Base-by-base conservation (phyloP, 2,113 vertebrate genomes). In the Ailurus styani region DNA sequence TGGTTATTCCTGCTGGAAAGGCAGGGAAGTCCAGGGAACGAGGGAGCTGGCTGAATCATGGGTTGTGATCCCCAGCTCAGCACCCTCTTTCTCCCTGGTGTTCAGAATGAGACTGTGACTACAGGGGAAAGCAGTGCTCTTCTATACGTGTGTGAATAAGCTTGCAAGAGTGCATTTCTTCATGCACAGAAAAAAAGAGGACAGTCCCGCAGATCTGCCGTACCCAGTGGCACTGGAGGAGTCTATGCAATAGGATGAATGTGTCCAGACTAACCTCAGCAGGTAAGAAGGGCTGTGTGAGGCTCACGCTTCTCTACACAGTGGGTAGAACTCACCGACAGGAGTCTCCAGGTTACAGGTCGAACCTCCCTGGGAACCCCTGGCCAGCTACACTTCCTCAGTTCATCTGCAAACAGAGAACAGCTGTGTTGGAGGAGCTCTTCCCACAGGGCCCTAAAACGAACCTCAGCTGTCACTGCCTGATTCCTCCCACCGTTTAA, bases 301-400 rank as follows among this genome's bases (percentile, higher is more conserved):
- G 83, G 72, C 75, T 73, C 82, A 92, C 1, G 21, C 37, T 87
- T 72, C 92, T 81, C 96, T 37, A 57, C 82, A 23, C n/a, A 72
- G 97, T 9, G 66, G 81, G 78, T 0, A 52, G 92, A 90, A 98
- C 99, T 99, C 97, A 99, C 99, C 98, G 99, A 99, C 88, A 99
- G 99, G 66, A 99, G 99, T 95, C 99, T 99, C 99, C 99, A 99
- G 0, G 99, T 99, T 98, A 99, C 98, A 0, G 99, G 99, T 10
- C 99, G 99, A 42, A 99, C 99, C 95, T 99, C 99, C 91, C 99
- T 98, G 54, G 99, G 99, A 94, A 99, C 99, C 1, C 99, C 99
- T 5, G 99, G 99, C 99, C 99, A 99, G 99, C 99, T 99, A 98
- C 99, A 99, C 92, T 99, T 99, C 97, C 99, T 99, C 95, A 99